Conservation (phyloP, 1,140 invertebrate species). For the Diabrotica virgifera region DNA sequence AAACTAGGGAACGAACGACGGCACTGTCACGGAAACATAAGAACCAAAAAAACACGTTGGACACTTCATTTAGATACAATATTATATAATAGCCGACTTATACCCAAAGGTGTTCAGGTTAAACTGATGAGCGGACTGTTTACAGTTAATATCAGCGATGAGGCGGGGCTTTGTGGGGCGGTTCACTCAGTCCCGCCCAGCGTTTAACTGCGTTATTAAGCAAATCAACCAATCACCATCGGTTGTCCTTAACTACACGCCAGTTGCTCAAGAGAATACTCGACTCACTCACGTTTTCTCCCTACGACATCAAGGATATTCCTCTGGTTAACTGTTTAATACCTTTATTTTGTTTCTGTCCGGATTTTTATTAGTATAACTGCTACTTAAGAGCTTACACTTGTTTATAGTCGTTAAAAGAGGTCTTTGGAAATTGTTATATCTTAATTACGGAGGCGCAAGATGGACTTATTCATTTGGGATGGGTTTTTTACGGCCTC, state of each 20-base stretch:
- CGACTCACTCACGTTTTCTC: neutral
- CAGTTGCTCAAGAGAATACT: constrained; percentile 25
- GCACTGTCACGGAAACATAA: constrained; percentile 3
- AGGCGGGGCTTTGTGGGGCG: constrained; percentile 23
- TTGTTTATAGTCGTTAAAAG: constrained; percentile 44
- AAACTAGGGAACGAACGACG: neutral
- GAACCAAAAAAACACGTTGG: neutral
- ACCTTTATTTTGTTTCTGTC: constrained; percentile 37
- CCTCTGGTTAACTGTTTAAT: constrained; percentile 24
- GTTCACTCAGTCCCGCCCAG: constrained; percentile 14
- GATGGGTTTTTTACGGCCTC: neutral
- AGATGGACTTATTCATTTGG: constrained; percentile 17
- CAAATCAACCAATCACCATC: constrained; percentile 34
- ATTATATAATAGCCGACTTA: constrained; percentile 22
- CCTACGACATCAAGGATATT: neutral
- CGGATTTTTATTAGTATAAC: constrained; percentile 42
- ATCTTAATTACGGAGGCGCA: constrained; percentile 42
- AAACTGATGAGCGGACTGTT: constrained; percentile 35
- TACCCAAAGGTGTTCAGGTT: constrained; percentile 30
- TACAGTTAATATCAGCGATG: constrained; percentile 13
- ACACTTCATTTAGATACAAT: neutral
- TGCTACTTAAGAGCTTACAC: constrained; percentile 43
- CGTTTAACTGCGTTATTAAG: constrained; percentile 29
- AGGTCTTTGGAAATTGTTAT: constrained; percentile 43
- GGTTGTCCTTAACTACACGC: constrained; percentile 29